Base-by-base conservation (phyloP, 2,113 vertebrate species). In the Psittacula cyanocephala region DNA sequence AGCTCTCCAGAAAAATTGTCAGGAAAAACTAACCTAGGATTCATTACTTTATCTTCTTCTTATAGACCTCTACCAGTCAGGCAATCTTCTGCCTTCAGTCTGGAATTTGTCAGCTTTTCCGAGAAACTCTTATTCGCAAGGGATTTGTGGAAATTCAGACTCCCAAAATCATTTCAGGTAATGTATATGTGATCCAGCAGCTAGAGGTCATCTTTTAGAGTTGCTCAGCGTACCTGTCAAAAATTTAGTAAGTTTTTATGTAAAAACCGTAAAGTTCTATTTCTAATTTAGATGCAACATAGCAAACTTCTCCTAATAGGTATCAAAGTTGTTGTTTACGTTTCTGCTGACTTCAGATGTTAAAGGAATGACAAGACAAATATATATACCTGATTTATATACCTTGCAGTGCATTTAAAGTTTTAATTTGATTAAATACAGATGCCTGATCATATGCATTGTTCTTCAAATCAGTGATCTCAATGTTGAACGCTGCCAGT, bases 101-200 rank as follows among this genome's bases (percentile, higher is more conserved):
- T 25, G 99, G 99, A 41, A 98, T 99, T 86, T 99, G 99, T 97
- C 98, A 98, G 97, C 99, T 99, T 96, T 99, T 99, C 98, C 98
- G 99, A 97, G 99, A 99, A 97, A 99, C 98, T 55, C 98, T 99
- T 85, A 98, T 97, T 98, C 98, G 97, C 75, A 99, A 99, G 96
- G 99, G 98, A 95, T 99, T 99, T 97, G 98, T 99, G 98, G 99
- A 99, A 98, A 99, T 99, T 97, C 99, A 99, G 95, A 99, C 99
- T 87, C 99, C 99, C 65, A 99, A 99, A 98, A 99, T 99, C 85
- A 99, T 99, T 97, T 99, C 99, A 97, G 99, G 99, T 99, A 98
- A 76, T 62, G 95, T 94, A 84, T 91, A 11, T 91, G 39, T 88
- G 62, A 78, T 86, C 74, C 49, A 18, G 80, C 79, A 86, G 69